phyloP scores from a whole-genome alignment of 2,113 vertebrate species.

The Rhagologus leucostigma region DNA sequence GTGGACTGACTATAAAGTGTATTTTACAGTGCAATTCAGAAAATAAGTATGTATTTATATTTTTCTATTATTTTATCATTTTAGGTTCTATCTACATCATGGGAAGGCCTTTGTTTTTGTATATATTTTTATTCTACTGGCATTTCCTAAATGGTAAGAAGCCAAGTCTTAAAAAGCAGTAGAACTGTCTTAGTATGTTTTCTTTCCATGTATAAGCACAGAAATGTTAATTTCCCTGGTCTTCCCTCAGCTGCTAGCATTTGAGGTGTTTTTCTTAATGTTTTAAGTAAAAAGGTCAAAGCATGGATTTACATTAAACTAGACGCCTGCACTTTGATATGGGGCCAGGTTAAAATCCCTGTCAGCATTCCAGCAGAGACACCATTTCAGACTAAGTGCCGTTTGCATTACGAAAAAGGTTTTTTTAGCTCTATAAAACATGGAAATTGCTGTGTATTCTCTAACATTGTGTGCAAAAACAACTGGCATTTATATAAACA shows the following conservation, averaged over 20 bases:
- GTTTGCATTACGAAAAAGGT: not conserved
- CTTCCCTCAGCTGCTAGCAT: not conserved
- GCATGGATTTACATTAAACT: not conserved
- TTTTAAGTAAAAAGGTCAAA: not conserved
- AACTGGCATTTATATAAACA: not conserved
- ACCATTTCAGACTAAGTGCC: not conserved
- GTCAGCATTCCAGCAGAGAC: not conserved
- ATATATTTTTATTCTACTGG: slow-evolving; percentile 29
- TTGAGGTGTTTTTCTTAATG: not conserved
- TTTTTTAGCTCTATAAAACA: not conserved
- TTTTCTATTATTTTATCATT: slow-evolving; percentile 22
- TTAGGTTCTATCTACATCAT: slow-evolving; percentile 60
- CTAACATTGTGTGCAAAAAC: not conserved
- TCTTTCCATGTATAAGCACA: not conserved
- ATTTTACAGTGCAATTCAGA: not conserved
- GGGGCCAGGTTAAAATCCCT: not conserved
- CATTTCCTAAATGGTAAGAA: slow-evolving; percentile 69
- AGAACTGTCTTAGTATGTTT: not conserved
- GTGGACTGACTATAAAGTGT: not conserved
- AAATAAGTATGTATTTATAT: not conserved
- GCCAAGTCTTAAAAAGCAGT: not conserved
- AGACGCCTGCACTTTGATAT: not conserved
- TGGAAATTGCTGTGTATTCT: not conserved
- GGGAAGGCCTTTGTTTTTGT: slow-evolving; percentile 37
- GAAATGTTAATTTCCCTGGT: not conserved